These are phyloP conservation scores for Smutsia gigantea DNA, from an alignment of 2,797 vertebrate species.

Conservation along the genomic window DNA sequence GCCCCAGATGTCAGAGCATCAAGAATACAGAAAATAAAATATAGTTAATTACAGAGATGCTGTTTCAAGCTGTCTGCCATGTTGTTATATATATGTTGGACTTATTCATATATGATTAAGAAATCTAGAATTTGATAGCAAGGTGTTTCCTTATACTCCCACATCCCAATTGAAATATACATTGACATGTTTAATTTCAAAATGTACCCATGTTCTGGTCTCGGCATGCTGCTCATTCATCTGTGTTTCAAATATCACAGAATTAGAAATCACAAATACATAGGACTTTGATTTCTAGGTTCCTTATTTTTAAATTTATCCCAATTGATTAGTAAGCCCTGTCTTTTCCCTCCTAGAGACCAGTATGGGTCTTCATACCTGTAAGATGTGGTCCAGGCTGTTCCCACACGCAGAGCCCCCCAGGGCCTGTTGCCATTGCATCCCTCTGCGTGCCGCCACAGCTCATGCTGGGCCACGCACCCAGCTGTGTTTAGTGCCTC, in stretches of 20 bases:
- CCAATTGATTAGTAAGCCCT: not conserved
- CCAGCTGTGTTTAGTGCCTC: not conserved
- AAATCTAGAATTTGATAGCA: conserved; percentile 20
- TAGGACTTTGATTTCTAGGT: not conserved
- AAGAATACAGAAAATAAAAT: not conserved
- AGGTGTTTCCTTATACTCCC: not conserved
- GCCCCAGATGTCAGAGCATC: not conserved
- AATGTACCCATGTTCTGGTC: not conserved
- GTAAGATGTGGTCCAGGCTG: not conserved
- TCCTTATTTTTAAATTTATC: conserved; percentile 43
- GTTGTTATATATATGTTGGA: not conserved
- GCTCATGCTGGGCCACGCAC: not conserved
- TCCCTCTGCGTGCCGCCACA: too few relatives aligned
- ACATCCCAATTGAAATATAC: not conserved
- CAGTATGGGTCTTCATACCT: not conserved
- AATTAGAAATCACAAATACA: conserved; percentile 7
- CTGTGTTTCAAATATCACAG: not conserved
- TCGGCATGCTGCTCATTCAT: not conserved
- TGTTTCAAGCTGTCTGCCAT: not conserved
- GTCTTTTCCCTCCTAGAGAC: not conserved
- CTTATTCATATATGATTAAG: not conserved
- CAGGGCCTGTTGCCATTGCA: too few relatives aligned
- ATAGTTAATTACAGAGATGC: not conserved
- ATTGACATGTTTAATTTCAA: not conserved
- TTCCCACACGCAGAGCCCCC: not conserved